phyloP scores from a whole-genome alignment of 2,113 vertebrate genomes.

The Nannospalax galili region DNA sequence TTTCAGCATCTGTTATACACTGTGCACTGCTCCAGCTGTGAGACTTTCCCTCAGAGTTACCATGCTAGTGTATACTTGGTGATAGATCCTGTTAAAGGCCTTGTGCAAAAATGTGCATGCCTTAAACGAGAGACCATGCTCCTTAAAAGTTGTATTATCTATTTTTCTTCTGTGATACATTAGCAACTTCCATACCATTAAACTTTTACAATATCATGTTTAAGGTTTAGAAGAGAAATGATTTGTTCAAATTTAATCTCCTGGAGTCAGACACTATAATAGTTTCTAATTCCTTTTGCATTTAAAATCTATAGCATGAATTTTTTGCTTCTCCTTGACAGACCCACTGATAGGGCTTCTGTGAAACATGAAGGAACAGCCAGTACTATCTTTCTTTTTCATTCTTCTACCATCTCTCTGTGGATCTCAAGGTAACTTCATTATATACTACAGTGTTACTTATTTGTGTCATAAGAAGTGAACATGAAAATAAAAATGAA shows the following conservation, averaged over 20 bases:
- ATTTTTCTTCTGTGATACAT: background rate
- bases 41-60: background rate
- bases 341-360: background rate
- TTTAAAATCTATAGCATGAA: background rate
- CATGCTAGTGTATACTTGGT: background rate
- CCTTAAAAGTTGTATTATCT: slow-evolving; percentile 1
- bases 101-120: background rate
- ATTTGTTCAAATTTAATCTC: background rate
- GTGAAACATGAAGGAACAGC: background rate
- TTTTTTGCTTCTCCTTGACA: slow-evolving; percentile 48
- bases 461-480: background rate
- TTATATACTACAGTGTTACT: background rate
- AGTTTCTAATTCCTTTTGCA: slow-evolving; percentile 15
- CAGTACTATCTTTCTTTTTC: background rate
- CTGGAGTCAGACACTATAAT: background rate
- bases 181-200: background rate
- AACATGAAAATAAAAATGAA: background rate
- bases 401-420: background rate
- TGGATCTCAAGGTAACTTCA: background rate
- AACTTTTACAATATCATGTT: slow-evolving; percentile 26
- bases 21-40: background rate
- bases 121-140: slow-evolving; percentile 23
- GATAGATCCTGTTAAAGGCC: background rate
- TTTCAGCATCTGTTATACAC: background rate
- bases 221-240: slow-evolving; percentile 38